Evolutionary conservation across 2,797 vertebrate genomes (phyloP), one percentile per base, ranked within the genome.

Genomic region (Tympanoctomys barrerae): DNA sequence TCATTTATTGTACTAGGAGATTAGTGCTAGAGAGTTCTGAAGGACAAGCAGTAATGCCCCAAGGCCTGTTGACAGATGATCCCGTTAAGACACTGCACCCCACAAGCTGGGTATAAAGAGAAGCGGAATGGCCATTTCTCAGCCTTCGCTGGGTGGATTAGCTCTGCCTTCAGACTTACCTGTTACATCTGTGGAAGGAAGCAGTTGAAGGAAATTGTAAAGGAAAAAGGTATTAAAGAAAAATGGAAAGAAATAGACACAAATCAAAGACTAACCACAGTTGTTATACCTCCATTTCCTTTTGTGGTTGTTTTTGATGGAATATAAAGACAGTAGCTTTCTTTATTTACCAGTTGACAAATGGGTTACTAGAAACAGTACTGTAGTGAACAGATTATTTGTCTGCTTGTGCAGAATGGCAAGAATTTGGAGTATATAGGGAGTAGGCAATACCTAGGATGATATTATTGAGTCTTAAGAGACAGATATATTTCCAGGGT

Each of bases 251-350:
- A 91, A 71, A 83, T 54, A 64, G 46, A 26, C 66, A n/a, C 68
- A 61, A 93, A 91, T 87, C 78, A 71, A n/a, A 88, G 31, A 88
- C 77, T 52, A 88, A 33, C 16, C n/a, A 21, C n/a, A 33, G 42
- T 26, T 70, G 39, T 75, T 81, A 59, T 14, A 61, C 61, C 33
- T 94, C n/a, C 57, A 70, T 78, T 5, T 36, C 18, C 75, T 87
- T n/a, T 89, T 49, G 28, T 62, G 59, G 54, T 46, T 75, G 4
- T 75, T 75, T 14, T 18, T 89, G 80, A 83, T 46, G 19, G 62
- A 26, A 64, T 91, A 57, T 83, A 24, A 66, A 79, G 81, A 84
- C 36, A 66, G 81, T 81, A 36, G 49, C 59, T 91, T 70, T 66
- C 42, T 78, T 77, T 75, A 54, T 42, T 81, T 70, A 33, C 24